These are phyloP conservation scores for Leptinotarsa defecta DNA, from an alignment of 1,140 invertebrate species.

Conservation along the genomic window DNA sequence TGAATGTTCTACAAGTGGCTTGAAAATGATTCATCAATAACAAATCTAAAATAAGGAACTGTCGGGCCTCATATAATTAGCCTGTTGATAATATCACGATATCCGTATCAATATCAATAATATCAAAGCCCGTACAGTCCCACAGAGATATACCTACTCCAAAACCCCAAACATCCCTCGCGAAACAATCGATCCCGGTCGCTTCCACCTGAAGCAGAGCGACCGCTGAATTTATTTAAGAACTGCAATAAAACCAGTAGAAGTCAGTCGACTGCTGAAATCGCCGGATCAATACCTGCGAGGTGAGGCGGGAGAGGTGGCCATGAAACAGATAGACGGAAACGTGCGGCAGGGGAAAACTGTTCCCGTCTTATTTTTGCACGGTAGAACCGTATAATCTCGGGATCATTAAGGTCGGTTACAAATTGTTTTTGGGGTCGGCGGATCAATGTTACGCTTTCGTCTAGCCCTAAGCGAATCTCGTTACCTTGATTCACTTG, in stretches of 20 bases:
- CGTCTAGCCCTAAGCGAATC: neutral
- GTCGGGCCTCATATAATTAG: too few relatives aligned
- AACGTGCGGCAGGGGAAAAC: neutral
- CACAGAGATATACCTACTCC: too few relatives aligned
- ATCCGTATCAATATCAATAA: too few relatives aligned
- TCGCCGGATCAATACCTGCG: constrained; percentile 7
- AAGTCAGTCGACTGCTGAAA: constrained; percentile 15
- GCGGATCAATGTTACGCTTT: neutral
- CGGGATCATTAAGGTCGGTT: neutral
- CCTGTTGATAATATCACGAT: too few relatives aligned
- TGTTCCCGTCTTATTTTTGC: constrained; percentile 4
- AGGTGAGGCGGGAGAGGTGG: constrained; percentile 3
- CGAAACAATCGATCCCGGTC: neutral
- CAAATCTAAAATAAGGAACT: too few relatives aligned
- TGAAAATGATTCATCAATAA: too few relatives aligned
- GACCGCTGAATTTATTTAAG: constrained; percentile 8
- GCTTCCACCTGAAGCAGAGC: neutral
- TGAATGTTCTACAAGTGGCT: too few relatives aligned
- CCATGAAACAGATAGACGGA: constrained; percentile 12
- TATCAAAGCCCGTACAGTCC: too few relatives aligned
- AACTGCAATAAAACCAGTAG: constrained; percentile 13
- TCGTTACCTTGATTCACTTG: neutral
- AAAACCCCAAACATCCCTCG: too few relatives aligned
- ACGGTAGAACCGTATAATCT: neutral
- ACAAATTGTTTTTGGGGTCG: neutral